Evolutionary conservation across 2,888 invertebrate species (phyloP), one percentile per base, ranked within the genome.

Genomic region (Troides helena): DNA sequence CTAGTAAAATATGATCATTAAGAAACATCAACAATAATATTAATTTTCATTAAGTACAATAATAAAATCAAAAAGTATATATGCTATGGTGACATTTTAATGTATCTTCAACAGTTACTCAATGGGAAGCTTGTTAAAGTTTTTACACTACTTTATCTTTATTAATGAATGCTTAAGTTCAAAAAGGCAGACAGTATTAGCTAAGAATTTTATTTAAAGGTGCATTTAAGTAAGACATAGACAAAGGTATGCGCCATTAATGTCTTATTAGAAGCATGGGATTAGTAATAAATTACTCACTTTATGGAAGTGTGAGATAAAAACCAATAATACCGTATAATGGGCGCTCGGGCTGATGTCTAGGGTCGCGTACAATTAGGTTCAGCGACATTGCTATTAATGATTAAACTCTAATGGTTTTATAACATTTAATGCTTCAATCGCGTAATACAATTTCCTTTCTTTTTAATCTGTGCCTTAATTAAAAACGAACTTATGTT

Each of bases 271-370:
- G 58, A 61, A 21, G 58, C 57, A 65, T 62, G 57, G 43, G 61
- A 65, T 65, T 65, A 46, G 56, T 60, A 58, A 65, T 62, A 69
- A 58, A 65, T 65, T 65, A 58, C 64, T 59, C 59, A 65, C 61
- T 50, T 62, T 50, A 58, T 14, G 61, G 56, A 62, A 58, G 65
- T 65, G 65, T 65, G 36, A 25, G 57, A 65, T 36, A 66, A 70
- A 67, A 70, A 67, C 62, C 58, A 14, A 69, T 66, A 62, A 69
- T 65, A 53, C 50, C 56, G 30, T 57, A 21, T 69, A 65, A 69
- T 67, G 23, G 43, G 58, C 56, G 23, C 58, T 17, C 39, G 62
- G 46, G 43, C 50, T 58, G 46, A 58, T 64, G 63, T 53, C 21
- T 60, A 69, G 23, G 65, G 60, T n/a, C 56, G 25, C 17, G 43